Conservation (phyloP, 2,888 invertebrate genomes). For the Cerastoderma edule region DNA sequence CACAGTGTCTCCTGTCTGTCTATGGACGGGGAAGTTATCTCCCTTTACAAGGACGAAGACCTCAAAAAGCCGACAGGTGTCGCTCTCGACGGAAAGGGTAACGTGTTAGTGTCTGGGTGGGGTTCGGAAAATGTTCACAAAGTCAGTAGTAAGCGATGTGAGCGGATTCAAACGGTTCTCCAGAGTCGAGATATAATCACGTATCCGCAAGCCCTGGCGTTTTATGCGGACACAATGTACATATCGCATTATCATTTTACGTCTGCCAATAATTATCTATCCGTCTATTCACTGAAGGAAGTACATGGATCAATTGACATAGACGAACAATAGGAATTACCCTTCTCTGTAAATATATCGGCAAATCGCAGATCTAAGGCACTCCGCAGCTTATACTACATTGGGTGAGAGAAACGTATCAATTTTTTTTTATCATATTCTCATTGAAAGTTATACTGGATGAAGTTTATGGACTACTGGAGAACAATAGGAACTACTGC, state of each 20-base stretch:
- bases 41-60: not conserved
- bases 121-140: constrained; percentile 24
- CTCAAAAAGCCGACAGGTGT: constrained; percentile 12
- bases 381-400: too few species aligned
- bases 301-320: too few species aligned
- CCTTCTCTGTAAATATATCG: not conserved
- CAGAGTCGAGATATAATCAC: constrained; percentile 17
- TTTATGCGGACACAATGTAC: not conserved
- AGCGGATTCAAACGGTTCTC: not conserved
- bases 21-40: not conserved
- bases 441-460: too few species aligned
- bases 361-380: too few species aligned
- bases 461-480: too few species aligned
- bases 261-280: constrained; percentile 20
- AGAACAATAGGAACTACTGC: too few species aligned
- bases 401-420: too few species aligned
- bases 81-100: not conserved
- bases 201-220: constrained; percentile 9
- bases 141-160: constrained; percentile 1
- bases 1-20: constrained; percentile 4
- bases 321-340: too few species aligned
- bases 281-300: too few species aligned
- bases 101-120: constrained; percentile 12
- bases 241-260: constrained; percentile 26
- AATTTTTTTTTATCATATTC: too few species aligned